Base-by-base conservation (phyloP, 2,113 vertebrate species). In the Tor tambroides region DNA sequence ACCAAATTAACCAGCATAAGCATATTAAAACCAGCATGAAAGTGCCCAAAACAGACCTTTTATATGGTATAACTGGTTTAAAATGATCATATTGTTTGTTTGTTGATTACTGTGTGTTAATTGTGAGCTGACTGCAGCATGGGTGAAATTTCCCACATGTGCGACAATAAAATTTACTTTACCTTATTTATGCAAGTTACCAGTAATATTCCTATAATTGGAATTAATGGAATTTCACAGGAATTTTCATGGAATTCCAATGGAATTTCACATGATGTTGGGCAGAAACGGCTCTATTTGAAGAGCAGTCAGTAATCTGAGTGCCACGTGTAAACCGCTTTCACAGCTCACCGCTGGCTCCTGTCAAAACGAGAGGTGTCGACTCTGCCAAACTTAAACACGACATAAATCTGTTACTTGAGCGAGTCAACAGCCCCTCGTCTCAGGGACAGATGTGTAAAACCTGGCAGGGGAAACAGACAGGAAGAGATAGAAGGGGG, bases 331-430 rank as follows among this genome's bases (percentile, higher is more conserved):
- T 28, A 28, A 76, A 59, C 35, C 28, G 71, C 59, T 77, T 54
- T 88, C 63, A 43, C 63, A 74, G 71, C 51, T 19, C 61, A 56
- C 76, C 6, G 21, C 76, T 32, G 72, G 26, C 80, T 72, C 21
- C 82, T 84, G 83, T 72, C 63, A 76, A 85, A 84, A 85, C 67
- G 26, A 83, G 63, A 35, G 12, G 56, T 65, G 23, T 23, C 46
- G 35, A 77, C 41, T 76, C 79, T 84, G 56, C 51, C 65, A 51
- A 59, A 88, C 75, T 80, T 79, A 88, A 88, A 88, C 83, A 46
- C 35, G 4, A 63, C 65, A 85, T 88, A 89, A 84, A 77, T 86
- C 79, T 78, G 72, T 30, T 21, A 76, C 80, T 71, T 59, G 26
- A 84, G 80, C 63, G 46, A 54, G 61, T 56, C 74, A 79, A 83